Base-by-base conservation (phyloP, 1,140 invertebrate genomes). In the Conus betulinus region DNA sequence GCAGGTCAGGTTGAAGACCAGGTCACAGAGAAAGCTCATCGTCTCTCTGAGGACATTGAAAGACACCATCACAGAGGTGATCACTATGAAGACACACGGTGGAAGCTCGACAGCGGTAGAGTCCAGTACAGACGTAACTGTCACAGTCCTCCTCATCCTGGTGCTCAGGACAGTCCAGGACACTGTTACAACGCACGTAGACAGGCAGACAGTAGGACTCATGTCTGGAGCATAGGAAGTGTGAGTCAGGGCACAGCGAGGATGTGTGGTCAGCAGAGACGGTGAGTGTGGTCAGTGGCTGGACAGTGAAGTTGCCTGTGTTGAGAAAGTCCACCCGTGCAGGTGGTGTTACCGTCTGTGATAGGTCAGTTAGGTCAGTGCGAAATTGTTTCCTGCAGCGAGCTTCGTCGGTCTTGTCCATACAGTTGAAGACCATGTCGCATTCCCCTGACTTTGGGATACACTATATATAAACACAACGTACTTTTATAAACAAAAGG, bases 121-220 rank as follows among this genome's bases (percentile, higher is more conserved):
- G 51, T 13, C 81, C 81, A 23, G 53, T 6, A 57, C 81, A 83
- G 17, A 51, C 51, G 53, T 83, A 83, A 52, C 15, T 25, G 52
- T 83, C 81, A 23, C 81, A 83, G 11, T 27, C 81, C 11, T 17
- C 17, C n/a, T 83, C 81, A 10, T 83, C 81, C 23, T 60, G 27
- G 6, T 23, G 52, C 10, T 27, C 52, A 6, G 81, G 81, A 25
- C 81, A 83, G 52, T 83, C 81, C 7, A n/a, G 23, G 15, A 83
- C 53, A 5, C 81, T 52, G 81, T 83, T 83, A 27, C 81, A 83
- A 23, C 52, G 52, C 5, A 83, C 23, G 55, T 57, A 27, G 20
- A 83, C 25, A n/a, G 81, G 81, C 5, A 83, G 81, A 25, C 81
- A 83, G 53, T 83, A 83, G 25, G 60, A 63, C 23, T 51, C 81